Base-by-base conservation (phyloP, 2,888 invertebrate species). In the Drosophila austrosaltans region DNA sequence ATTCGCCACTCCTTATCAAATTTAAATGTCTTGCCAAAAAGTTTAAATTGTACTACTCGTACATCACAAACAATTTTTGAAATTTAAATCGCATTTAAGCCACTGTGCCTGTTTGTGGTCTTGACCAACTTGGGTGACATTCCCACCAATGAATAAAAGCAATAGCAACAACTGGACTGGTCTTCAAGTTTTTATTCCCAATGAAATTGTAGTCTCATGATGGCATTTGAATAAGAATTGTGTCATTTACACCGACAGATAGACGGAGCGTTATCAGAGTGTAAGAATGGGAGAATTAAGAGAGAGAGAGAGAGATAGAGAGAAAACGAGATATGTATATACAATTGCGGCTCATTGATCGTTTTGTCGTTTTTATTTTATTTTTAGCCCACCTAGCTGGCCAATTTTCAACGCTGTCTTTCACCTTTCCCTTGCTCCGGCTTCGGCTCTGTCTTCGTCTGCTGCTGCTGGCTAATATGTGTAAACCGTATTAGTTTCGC, bases 401-500 rank as follows among this genome's bases (percentile, higher is more conserved):
- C 48, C 78, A 69, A 81, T 81, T 81, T 78, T 78, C 69, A 76
- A 81, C 82, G 81, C 81, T 78, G 67, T 63, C 72, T 78, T 76
- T 65, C 76, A 67, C 67, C 69, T 76, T 77, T 77, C 64, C 65
- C 66, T 61, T 63, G 54, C 28, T 53, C 10, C 7, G 20, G 39
- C 16, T 8, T 5, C n/a, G 12, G 10, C 39, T 57, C 22, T 53
- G 53, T 10, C 22, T 39, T 8, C 20, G n/a, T 36, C 16, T 57
- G 57, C 32, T 56, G 56, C 20, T 71, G 65, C 78, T 85, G 84
- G 88, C 90, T 90, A 89, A 90, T 90, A 90, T 91, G 91, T 91
- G 90, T 90, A 91, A 91, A 90, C 90, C 91, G 71, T 78, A 80
- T 90, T 90, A 90, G 90, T 82, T 89, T 89, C 91, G 90, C 91